A percentile compares a stretch with the other conserved stretches of the same genome.
Conservation (phyloP, 2,797 vertebrate genomes). For the Clarias laeviceps region DNA sequence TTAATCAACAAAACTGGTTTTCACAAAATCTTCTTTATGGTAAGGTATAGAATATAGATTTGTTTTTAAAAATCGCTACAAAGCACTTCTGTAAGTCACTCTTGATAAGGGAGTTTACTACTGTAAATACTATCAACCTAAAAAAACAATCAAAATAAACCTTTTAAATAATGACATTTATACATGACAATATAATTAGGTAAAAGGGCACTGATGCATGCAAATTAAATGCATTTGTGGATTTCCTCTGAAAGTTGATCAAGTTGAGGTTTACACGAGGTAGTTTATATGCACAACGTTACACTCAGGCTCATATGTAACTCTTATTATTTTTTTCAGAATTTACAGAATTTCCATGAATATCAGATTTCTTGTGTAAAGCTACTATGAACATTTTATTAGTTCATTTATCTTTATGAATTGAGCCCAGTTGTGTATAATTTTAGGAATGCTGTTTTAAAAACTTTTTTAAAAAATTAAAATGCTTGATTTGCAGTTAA, state of each 20-base stretch:
- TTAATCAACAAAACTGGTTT: not conserved
- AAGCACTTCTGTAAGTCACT: not conserved
- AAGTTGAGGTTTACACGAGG: not conserved
- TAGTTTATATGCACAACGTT: not conserved
- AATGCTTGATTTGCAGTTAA: not conserved
- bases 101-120: not conserved
- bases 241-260: not conserved
- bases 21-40: not conserved
- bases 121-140: not conserved
- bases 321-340: too few species aligned
- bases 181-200: not conserved
- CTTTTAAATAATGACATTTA: not conserved
- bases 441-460: not conserved
- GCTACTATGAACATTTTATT: too few species aligned
- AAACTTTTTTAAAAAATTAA: too few species aligned
- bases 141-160: not conserved
- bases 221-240: too few species aligned
- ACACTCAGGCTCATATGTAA: not conserved
- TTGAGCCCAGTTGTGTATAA: not conserved
- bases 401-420: too few species aligned
- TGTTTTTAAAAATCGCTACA: not conserved
- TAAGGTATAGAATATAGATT: not conserved
- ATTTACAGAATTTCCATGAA: not conserved
- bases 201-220: too few species aligned
- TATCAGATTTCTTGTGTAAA: not conserved